Evolutionary conservation across 2,888 invertebrate species (phyloP), one percentile per base, ranked within the genome.

Genomic region (Noctua fimbriata): DNA sequence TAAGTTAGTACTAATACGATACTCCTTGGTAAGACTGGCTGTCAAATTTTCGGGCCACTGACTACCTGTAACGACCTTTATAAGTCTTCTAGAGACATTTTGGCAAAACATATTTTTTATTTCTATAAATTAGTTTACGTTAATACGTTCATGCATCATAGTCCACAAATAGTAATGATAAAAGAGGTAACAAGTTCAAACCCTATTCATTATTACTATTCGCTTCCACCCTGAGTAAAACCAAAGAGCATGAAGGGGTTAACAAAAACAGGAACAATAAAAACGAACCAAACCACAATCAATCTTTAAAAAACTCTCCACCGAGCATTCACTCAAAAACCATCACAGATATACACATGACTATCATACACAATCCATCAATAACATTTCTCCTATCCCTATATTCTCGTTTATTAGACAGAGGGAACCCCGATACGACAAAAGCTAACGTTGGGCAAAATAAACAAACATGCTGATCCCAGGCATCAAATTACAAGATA

Each of bases 401-500:
- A 55, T 69, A 86, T 83, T 75, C 73, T 24, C 44, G 69, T 82
- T 81, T 66, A 75, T 52, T 16, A 36, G 65, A 60, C 55, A 69
- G 67, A 49, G 76, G 79, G 79, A 82, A 72, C 41, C 14, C 41
- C 49, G 36, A 76, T 58, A 82, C 55, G 70, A 76, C 85, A 87
- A 85, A 89, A 79, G 88, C 74, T 36, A 85, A 78, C 78, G 73
- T 67, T 80, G 82, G 70, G 73, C 49, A 82, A 88, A 82, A 85
- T 89, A 91, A 92, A 92, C 91, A 92, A 89, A 91, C 87, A 87
- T 69, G 70, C 83, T 87, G 87, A 91, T 92, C 90, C 87, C 88
- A 60, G 76, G 91, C 88, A 88, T 92, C 91, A 87, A 89, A 90
- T 93, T 92, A 91, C 92, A 83, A 83, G 87, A 89, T 90, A 90